These are phyloP conservation scores for Autographa pulchrina DNA, from an alignment of 2,888 invertebrate species.

Conservation along the genomic window DNA sequence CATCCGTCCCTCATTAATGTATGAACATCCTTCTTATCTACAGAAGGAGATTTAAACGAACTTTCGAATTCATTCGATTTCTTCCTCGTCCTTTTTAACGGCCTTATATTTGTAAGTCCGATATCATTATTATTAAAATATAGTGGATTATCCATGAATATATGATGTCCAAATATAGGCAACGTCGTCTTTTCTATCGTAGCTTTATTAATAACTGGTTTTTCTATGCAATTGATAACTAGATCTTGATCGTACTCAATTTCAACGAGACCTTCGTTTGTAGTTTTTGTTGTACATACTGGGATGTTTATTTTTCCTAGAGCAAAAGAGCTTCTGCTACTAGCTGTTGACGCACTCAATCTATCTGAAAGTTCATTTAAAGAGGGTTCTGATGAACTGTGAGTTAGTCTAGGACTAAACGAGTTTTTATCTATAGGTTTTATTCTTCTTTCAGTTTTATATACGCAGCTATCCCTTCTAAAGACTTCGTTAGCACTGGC, in stretches of 20 bases:
- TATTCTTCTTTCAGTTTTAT: slow-evolving; percentile 84
- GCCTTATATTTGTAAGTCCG: slow-evolving; percentile 75
- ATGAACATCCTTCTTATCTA: slow-evolving; percentile 83
- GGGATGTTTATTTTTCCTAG: slow-evolving; percentile 65
- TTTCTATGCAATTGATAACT: slow-evolving; percentile 83
- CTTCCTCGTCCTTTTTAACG: slow-evolving; percentile 83
- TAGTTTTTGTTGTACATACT: slow-evolving; percentile 82
- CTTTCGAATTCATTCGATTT: slow-evolving; percentile 86
- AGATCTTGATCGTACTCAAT: slow-evolving; percentile 88
- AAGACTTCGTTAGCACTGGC: slow-evolving; percentile 75
- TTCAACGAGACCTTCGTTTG: slow-evolving; percentile 87
- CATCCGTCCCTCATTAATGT: slow-evolving; percentile 82
- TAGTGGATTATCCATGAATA: slow-evolving; percentile 85
- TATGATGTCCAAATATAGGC: slow-evolving; percentile 86
- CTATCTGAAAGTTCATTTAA: slow-evolving; percentile 81
- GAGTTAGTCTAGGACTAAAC: slow-evolving; percentile 73
- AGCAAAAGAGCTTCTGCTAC: slow-evolving; percentile 74
- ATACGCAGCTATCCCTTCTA: slow-evolving; percentile 77
- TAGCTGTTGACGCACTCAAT: slow-evolving; percentile 72
- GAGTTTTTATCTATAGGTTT: slow-evolving; percentile 72
- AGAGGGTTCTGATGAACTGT: slow-evolving; percentile 83
- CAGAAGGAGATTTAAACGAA: slow-evolving; percentile 83
- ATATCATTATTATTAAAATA: slow-evolving; percentile 85
- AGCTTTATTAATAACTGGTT: slow-evolving; percentile 70
- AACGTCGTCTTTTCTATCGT: slow-evolving; percentile 81